Evolutionary conservation across 2,888 invertebrate species (phyloP).

Genomic region (Ariolimax columbianus): DNA sequence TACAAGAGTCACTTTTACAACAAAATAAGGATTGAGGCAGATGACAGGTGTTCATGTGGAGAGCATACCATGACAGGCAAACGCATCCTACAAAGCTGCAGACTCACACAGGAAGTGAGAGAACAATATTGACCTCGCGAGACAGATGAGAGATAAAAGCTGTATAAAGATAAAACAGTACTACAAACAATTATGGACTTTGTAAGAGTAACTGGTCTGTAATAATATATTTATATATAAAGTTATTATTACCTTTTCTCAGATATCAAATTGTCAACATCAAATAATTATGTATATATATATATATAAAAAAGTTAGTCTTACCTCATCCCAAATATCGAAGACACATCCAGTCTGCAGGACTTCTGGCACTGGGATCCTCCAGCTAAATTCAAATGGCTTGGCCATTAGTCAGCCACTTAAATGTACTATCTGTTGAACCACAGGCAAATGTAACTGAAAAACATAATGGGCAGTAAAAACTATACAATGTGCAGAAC

Average conservation of each 20-base stretch:
- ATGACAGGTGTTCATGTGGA: too few species aligned
- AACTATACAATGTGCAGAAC: too few species aligned
- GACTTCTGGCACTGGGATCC: constrained; percentile 93
- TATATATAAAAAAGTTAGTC: neutral
- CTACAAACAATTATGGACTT: too few species aligned
- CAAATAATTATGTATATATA: neutral
- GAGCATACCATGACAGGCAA: too few species aligned
- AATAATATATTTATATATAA: neutral
- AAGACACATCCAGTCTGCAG: constrained; percentile 91
- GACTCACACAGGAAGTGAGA: too few species aligned
- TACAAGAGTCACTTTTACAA: too few species aligned
- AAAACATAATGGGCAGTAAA: neutral
- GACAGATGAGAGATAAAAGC: too few species aligned
- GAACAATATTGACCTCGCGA: too few species aligned
- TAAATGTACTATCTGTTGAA: neutral
- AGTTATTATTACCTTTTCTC: neutral
- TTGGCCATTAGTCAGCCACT: constrained; percentile 84
- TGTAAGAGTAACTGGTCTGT: too few species aligned
- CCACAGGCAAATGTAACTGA: neutral
- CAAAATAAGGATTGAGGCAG: too few species aligned
- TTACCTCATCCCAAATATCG: constrained; percentile 96
- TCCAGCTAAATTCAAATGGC: constrained; percentile 99
- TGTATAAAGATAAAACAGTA: too few species aligned
- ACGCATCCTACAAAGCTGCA: too few species aligned
- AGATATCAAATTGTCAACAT: neutral